A percentile compares a stretch with the other conserved stretches of the same genome.
Conservation (phyloP, 1,140 invertebrate species). For the Halictus rubicundus region DNA sequence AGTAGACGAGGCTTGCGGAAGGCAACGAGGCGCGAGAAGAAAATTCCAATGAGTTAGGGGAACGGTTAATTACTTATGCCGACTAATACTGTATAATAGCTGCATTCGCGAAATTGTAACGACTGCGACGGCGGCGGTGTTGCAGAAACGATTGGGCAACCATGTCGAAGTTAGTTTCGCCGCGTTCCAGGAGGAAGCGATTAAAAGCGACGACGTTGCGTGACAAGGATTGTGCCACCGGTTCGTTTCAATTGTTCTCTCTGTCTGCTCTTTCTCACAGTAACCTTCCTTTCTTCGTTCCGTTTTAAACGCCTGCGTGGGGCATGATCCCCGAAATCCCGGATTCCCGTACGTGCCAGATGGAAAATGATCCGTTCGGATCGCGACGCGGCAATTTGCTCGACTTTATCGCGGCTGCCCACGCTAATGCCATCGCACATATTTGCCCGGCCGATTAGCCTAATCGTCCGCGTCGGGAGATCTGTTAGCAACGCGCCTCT, state of each 20-base stretch:
- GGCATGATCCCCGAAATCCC: too few species aligned
- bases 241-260: not conserved
- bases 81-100: too few species aligned
- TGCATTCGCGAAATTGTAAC: too few species aligned
- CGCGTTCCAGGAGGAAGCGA: not conserved
- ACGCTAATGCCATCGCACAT: not conserved
- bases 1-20: too few species aligned
- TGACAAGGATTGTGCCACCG: slow-evolving; percentile 5
- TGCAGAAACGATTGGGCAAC: not conserved
- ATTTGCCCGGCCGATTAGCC: slow-evolving; percentile 17
- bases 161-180: not conserved
- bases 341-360: not conserved
- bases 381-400: slow-evolving; percentile 3
- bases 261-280: too few species aligned
- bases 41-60: too few species aligned
- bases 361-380: slow-evolving; percentile 10
- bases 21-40: too few species aligned
- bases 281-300: too few species aligned
- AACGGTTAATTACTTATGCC: too few species aligned
- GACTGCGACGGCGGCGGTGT: not conserved
- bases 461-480: slow-evolving; percentile 8
- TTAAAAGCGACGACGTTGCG: slow-evolving; percentile 12
- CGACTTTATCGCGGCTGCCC: not conserved
- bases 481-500: not conserved
- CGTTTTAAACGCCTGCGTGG: too few species aligned